Conservation (phyloP, 2,797 vertebrate genomes). For the Pangasius krempfi region DNA sequence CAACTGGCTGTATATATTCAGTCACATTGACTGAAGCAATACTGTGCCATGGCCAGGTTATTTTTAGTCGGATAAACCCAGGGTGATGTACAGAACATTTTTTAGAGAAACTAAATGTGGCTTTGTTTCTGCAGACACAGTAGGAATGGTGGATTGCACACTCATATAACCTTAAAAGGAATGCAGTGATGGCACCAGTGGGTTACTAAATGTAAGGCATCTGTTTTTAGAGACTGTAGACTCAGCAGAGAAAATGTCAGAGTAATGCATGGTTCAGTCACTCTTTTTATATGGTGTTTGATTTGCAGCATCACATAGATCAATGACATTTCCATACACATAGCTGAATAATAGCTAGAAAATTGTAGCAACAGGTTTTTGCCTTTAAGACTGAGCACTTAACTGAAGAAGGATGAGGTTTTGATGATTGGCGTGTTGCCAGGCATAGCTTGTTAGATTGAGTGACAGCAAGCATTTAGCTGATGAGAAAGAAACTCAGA, state of each 20-base stretch:
- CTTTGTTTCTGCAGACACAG: conserved; percentile 22
- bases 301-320: conserved; percentile 34
- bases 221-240: conserved; percentile 16
- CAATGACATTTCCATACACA: conserved; percentile 25
- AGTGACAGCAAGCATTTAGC: conserved; percentile 31
- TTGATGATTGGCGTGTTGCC: not conserved
- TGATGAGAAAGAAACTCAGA: conserved; percentile 19
- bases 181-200: conserved; percentile 23
- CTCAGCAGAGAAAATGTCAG: conserved; percentile 6
- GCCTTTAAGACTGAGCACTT: conserved; percentile 20
- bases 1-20: not conserved
- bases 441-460: conserved; percentile 37
- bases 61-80: not conserved
- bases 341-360: conserved; percentile 25
- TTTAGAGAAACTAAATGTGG: not conserved
- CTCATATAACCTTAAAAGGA: conserved; percentile 8
- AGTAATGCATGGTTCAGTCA: conserved; percentile 14
- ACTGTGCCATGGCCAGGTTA: not conserved
- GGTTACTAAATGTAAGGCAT: conserved; percentile 22
- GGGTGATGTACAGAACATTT: not conserved
- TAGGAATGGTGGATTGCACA: not conserved
- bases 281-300: conserved; percentile 15
- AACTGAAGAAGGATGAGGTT: conserved; percentile 31
- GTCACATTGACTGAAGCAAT: not conserved
- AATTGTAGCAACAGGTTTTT: conserved; percentile 20